These are phyloP conservation scores for Phallusia fumigata DNA, from an alignment of 23 tunicate genomes.

Conservation along the genomic window DNA sequence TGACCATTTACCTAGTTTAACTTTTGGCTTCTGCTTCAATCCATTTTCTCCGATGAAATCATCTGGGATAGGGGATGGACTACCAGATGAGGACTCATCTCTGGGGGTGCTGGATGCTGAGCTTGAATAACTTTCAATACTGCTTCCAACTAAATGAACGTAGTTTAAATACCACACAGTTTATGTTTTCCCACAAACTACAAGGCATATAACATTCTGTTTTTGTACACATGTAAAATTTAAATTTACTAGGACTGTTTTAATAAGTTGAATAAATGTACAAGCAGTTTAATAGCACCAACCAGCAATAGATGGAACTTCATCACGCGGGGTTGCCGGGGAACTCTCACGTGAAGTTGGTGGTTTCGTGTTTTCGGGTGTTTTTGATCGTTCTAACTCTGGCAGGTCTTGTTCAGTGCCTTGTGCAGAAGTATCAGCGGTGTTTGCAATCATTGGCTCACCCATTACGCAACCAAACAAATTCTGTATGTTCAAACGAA, in stretches of 20 bases:
- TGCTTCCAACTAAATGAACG: background rate
- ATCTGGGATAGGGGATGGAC: conserved; percentile 82
- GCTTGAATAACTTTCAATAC: conserved; percentile 24
- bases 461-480: background rate
- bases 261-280: too few species aligned
- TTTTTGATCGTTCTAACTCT: background rate
- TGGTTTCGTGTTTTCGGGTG: background rate
- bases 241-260: too few species aligned
- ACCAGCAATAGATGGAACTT: background rate
- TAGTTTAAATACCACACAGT: too few species aligned
- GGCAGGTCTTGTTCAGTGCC: background rate
- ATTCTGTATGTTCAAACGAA: background rate
- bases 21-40: conserved; percentile 15
- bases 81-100: conserved; percentile 78
- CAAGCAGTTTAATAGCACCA: background rate
- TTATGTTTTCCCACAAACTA: too few species aligned
- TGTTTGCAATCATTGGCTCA: background rate
- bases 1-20: conserved; percentile 38
- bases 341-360: background rate
- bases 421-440: background rate
- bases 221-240: too few species aligned
- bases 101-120: conserved; percentile 64
- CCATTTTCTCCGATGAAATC: conserved; percentile 32
- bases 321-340: background rate
- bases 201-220: too few species aligned